Evolutionary conservation across 2,797 vertebrate species (phyloP).

Genomic region (Poecilia velifera): DNA sequence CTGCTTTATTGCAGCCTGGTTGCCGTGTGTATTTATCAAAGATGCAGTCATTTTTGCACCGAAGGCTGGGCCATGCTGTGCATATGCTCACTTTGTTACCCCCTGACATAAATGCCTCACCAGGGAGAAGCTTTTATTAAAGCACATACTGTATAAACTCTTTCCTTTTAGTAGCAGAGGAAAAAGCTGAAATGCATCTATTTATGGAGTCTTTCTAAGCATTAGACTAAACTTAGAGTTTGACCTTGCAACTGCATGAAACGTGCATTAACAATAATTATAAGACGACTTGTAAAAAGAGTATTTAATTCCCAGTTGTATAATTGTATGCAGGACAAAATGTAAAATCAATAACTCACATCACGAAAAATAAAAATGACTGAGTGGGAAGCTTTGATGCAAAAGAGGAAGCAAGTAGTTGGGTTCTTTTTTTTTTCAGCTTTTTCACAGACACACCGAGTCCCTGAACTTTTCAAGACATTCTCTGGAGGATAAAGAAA

Average conservation of each 20-base stretch:
- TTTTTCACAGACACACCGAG: not conserved
- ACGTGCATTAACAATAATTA: slow-evolving; percentile 46
- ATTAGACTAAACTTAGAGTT: slow-evolving; percentile 62
- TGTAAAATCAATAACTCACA: not conserved
- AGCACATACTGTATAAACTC: slow-evolving; percentile 68
- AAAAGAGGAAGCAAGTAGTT: slow-evolving; percentile 33
- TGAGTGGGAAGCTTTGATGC: slow-evolving; percentile 9
- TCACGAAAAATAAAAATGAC: slow-evolving; percentile 4
- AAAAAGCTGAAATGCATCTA: slow-evolving; percentile 67
- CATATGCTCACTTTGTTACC: slow-evolving; percentile 74
- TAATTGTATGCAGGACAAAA: slow-evolving; percentile 22
- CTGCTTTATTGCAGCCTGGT: slow-evolving; percentile 62
- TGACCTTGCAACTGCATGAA: slow-evolving; percentile 60
- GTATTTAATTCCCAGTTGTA: not conserved
- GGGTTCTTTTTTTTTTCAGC: not conserved
- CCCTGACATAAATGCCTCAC: slow-evolving; percentile 70
- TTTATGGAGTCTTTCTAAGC: slow-evolving; percentile 59
- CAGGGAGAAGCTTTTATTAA: slow-evolving; percentile 73
- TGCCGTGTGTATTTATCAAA: slow-evolving; percentile 67
- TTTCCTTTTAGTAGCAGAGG: slow-evolving; percentile 67
- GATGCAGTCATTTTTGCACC: slow-evolving; percentile 55
- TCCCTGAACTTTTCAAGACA: slow-evolving; percentile 2
- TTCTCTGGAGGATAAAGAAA: slow-evolving; percentile 66
- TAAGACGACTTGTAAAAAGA: slow-evolving; percentile 28
- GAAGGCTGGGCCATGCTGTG: slow-evolving; percentile 53